Conservation (phyloP, 2,888 invertebrate genomes). For the Drosophila quinaria region DNA sequence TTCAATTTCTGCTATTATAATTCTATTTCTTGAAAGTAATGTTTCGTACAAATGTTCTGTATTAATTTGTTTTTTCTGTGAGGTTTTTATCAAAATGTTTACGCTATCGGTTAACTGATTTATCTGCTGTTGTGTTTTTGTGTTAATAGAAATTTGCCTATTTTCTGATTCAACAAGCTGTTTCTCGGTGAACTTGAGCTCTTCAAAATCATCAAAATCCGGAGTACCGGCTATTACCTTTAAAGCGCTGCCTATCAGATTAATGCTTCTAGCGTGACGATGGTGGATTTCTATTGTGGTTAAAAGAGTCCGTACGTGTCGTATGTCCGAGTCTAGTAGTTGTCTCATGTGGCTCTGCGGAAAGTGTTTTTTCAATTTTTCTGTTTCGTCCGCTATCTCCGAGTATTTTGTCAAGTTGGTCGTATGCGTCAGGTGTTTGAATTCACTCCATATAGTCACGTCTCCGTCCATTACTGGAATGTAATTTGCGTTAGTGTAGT, state of each 20-base stretch:
- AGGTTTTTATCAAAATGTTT: not conserved
- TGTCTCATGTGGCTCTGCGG: conserved; percentile 7
- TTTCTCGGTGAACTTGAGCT: not conserved
- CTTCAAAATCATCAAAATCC: not conserved
- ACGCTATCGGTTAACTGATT: not conserved
- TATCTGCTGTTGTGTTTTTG: not conserved
- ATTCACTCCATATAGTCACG: conserved; percentile 19
- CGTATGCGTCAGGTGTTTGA: not conserved
- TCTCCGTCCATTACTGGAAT: conserved; percentile 28
- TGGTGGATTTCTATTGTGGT: not conserved
- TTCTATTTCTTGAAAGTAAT: not conserved
- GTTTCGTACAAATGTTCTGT: not conserved
- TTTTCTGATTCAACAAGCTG: not conserved
- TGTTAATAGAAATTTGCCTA: conserved; percentile 2
- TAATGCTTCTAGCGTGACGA: not conserved
- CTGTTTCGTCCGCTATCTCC: conserved; percentile 7
- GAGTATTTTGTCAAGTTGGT: conserved; percentile 5
- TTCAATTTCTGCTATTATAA: not conserved
- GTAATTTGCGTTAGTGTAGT: conserved; percentile 14
- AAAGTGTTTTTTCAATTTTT: not conserved
- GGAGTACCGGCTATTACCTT: conserved; percentile 1
- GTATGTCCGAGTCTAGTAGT: conserved; percentile 1
- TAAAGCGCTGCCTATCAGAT: not conserved
- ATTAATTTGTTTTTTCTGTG: not conserved
- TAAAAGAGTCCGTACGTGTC: not conserved